Conservation (phyloP, 2,113 vertebrate species). For the Gadus macrocephalus region DNA sequence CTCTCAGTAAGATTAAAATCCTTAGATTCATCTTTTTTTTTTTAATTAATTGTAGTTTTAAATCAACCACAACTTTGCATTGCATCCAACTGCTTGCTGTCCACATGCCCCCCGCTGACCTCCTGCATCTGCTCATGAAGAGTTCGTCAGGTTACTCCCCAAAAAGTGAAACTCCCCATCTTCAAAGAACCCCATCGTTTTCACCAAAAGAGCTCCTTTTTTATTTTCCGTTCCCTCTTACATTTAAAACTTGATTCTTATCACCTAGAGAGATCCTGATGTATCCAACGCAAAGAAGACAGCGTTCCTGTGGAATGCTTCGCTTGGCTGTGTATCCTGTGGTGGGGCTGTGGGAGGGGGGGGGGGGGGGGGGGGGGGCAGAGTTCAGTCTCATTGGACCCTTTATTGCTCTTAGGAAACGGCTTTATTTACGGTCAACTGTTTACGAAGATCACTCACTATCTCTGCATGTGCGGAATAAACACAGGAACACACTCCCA, state of each 20-base stretch:
- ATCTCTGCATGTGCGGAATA: conserved; percentile 64
- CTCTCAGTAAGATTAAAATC: no score
- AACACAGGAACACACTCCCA: conserved; percentile 74
- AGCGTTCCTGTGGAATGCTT: conserved; percentile 52
- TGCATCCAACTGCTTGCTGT: no score
- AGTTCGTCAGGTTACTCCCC: no score
- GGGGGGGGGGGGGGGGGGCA: conserved; percentile 40
- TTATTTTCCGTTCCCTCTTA: no score
- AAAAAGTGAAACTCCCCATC: background rate
- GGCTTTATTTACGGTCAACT: conserved; percentile 70
- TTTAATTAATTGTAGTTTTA: no score
- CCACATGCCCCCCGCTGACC: no score
- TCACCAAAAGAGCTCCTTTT: no score
- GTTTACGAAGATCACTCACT: conserved; percentile 68
- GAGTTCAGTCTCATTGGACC: conserved; percentile 68
- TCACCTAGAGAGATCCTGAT: conserved; percentile 47
- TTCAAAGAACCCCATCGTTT: background rate
- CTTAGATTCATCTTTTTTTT: no score
- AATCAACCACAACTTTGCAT: no score
- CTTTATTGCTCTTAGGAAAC: conserved; percentile 67
- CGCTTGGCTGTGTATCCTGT: conserved; percentile 46
- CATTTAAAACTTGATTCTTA: background rate
- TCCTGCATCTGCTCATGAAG: no score
- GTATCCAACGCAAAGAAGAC: conserved; percentile 47
- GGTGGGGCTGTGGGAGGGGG: background rate